These are phyloP conservation scores for Rhinophrynus dorsalis DNA, from an alignment of 2,797 vertebrate species.

Conservation along the genomic window DNA sequence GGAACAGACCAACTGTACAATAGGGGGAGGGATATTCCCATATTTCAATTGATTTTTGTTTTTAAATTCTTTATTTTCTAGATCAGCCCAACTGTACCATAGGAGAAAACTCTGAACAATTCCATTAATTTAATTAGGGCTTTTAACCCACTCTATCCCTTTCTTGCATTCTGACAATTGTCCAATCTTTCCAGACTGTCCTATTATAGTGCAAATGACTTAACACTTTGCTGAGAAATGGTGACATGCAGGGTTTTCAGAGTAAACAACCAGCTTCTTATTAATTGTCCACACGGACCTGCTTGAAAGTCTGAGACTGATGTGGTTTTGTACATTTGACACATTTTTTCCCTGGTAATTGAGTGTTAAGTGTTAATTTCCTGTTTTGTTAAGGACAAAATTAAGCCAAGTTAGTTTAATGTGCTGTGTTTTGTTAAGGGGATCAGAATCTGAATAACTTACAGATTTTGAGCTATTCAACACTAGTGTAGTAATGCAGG, in stretches of 20 bases:
- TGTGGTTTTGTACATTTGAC: background rate
- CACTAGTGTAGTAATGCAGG: no score
- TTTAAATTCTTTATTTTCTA: no score
- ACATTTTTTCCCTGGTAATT: constrained; percentile 2
- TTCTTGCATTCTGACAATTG: background rate
- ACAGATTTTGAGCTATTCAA: no score
- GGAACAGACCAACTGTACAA: no score
- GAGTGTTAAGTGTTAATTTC: constrained; percentile 17
- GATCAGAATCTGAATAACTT: no score
- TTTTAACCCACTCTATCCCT: background rate
- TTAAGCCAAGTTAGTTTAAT: no score
- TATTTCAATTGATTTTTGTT: no score
- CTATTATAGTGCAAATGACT: constrained; percentile 24
- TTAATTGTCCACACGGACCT: background rate
- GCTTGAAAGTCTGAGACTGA: background rate
- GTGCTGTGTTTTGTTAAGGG: no score
- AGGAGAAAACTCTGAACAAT: background rate
- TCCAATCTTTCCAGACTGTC: background rate
- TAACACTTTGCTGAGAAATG: background rate
- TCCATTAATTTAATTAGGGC: no score
- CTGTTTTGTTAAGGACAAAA: background rate
- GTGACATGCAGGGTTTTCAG: background rate
- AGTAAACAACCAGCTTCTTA: constrained; percentile 1
- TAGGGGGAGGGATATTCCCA: no score
- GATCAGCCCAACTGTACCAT: no score